These are phyloP conservation scores for Paguma larvata DNA, from an alignment of 2,797 vertebrate genomes.

Conservation along the genomic window DNA sequence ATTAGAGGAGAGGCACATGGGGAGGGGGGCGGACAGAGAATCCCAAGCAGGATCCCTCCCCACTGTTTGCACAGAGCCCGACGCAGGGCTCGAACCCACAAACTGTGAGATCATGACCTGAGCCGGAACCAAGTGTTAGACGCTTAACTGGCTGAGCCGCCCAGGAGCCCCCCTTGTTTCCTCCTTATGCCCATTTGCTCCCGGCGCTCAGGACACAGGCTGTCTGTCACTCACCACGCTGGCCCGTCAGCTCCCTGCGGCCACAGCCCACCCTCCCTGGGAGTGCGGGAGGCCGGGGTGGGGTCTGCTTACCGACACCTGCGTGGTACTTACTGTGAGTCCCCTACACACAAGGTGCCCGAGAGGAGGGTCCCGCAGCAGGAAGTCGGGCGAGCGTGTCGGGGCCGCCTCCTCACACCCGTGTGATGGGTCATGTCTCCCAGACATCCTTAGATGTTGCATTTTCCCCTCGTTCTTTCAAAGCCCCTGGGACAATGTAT, in stretches of 20 bases:
- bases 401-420: background rate
- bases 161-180: too few species aligned
- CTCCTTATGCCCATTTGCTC: accelerated
- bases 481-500: accelerated
- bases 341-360: background rate
- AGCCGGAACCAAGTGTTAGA: too few species aligned
- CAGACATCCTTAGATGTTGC: background rate
- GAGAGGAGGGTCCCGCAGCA: background rate
- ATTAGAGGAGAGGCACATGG: too few species aligned
- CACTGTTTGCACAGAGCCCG: too few species aligned
- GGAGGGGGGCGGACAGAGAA: too few species aligned
- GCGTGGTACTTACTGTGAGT: accelerated
- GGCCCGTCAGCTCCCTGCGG: accelerated
- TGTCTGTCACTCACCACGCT: background rate
- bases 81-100: too few species aligned
- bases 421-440: background rate
- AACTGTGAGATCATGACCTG: too few species aligned
- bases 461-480: background rate
- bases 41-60: too few species aligned
- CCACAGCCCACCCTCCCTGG: accelerated
- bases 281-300: background rate
- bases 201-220: accelerated
- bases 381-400: background rate
- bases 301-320: background rate
- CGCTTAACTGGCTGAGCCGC: too few species aligned